Percentiles rank a stretch among this genome's conserved stretches.
Evolutionary conservation across 2,113 vertebrate species (phyloP).

Genomic region (Leptosomus discolor): DNA sequence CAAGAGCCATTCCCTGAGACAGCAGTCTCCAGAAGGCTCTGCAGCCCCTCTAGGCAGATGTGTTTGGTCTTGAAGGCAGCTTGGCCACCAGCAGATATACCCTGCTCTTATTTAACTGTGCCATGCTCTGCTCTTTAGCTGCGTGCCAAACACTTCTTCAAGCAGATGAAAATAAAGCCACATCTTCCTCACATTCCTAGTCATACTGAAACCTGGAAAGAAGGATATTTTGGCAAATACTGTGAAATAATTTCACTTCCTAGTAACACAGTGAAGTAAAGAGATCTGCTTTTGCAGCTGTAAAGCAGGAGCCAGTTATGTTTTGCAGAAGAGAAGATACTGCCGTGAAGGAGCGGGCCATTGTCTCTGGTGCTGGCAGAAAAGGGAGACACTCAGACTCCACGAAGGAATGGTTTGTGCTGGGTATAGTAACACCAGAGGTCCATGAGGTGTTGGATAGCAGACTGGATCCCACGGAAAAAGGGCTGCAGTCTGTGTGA

Average conservation of each 20-base stretch:
- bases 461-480: background rate
- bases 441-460: background rate
- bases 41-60: background rate
- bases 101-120: background rate
- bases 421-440: background rate
- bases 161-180: background rate
- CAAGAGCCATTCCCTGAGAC: fast-evolving
- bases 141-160: background rate
- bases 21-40: background rate
- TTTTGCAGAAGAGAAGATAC: background rate
- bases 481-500: background rate
- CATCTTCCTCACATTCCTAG: background rate
- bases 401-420: background rate
- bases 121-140: background rate
- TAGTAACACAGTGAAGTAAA: background rate
- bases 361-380: background rate
- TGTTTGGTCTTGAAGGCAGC: background rate
- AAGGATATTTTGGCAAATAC: background rate
- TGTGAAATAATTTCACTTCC: background rate
- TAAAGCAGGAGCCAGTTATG: background rate
- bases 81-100: background rate
- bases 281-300: background rate
- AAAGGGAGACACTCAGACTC: background rate
- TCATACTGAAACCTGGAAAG: background rate
- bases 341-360: background rate